phyloP scores from a whole-genome alignment of 2,113 vertebrate species.

The Megalops atlanticus region DNA sequence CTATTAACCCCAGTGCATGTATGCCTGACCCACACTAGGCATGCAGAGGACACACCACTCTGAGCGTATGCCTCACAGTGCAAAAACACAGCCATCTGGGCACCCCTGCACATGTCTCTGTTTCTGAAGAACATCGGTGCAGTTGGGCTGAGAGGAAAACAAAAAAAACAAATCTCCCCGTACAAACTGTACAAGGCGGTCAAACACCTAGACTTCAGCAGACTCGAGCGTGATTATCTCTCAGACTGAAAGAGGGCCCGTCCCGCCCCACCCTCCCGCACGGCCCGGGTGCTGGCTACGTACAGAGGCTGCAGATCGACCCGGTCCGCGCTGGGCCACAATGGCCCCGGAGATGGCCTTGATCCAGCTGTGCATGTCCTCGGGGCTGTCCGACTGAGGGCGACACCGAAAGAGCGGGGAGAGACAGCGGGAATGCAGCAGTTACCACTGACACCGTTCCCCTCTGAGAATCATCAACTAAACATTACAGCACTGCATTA shows the following conservation, averaged over 20 bases:
- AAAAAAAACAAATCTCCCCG: not conserved
- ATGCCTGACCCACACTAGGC: not conserved
- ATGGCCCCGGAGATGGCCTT: constrained; percentile 93
- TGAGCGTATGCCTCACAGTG: not conserved
- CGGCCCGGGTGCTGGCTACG: constrained; percentile 50
- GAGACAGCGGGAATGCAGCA: not conserved
- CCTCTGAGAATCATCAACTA: too few relatives aligned
- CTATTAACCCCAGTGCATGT: not conserved
- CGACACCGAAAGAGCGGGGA: not conserved
- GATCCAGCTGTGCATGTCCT: constrained; percentile 98
- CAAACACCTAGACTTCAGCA: not conserved
- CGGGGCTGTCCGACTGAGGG: constrained; percentile 88
- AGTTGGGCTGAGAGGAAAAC: not conserved
- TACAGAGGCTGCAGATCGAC: constrained; percentile 86
- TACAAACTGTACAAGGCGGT: not conserved
- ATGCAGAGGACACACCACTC: not conserved
- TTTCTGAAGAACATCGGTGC: not conserved
- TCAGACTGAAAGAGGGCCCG: not conserved
- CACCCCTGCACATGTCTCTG: not conserved
- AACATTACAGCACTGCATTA: too few relatives aligned
- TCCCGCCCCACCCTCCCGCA: not conserved
- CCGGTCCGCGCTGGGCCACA: constrained; percentile 90
- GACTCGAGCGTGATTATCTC: not conserved
- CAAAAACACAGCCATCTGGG: not conserved
- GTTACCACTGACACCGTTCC: too few relatives aligned